Percentiles rank a stretch among this genome's conserved stretches.
These are phyloP conservation scores for Cromileptes altivelis DNA, from an alignment of 2,113 vertebrate genomes.

Conservation along the genomic window DNA sequence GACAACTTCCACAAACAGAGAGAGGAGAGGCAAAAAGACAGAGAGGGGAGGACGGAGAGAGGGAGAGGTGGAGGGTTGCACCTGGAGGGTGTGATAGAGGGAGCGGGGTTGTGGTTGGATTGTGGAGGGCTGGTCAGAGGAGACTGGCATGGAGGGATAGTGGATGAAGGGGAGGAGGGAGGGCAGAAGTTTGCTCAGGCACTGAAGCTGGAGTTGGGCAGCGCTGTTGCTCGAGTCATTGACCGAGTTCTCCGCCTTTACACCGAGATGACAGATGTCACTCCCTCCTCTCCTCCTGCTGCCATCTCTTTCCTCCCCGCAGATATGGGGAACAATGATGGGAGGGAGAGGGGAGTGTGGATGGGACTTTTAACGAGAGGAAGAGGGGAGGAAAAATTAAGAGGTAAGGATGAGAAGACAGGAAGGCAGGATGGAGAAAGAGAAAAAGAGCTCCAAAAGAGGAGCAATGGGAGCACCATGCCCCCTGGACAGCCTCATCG, in stretches of 20 bases:
- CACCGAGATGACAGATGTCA: conserved; percentile 63
- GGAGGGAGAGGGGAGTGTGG: conserved; percentile 56
- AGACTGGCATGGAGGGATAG: conserved; percentile 75
- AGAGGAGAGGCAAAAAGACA: conserved; percentile 56
- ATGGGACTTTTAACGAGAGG: conserved; percentile 61
- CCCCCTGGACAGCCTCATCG: conserved; percentile 24
- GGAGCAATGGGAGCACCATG: conserved; percentile 23
- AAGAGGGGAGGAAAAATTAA: conserved; percentile 49
- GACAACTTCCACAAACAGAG: conserved; percentile 61
- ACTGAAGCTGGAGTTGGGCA: conserved; percentile 84
- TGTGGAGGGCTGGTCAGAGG: conserved; percentile 78
- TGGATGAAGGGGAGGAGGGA: conserved; percentile 70
- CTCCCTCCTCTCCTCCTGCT: conserved; percentile 59
- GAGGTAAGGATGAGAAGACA: conserved; percentile 46
- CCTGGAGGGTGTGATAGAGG: conserved; percentile 72
- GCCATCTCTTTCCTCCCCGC: conserved; percentile 62
- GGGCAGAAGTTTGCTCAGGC: conserved; percentile 85
- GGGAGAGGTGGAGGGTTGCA: conserved; percentile 54
- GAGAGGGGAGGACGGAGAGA: conserved; percentile 49
- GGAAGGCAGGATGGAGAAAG: conserved; percentile 42
- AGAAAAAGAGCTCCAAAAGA: conserved; percentile 52
- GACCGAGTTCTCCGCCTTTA: conserved; percentile 86
- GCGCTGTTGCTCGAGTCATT: conserved; percentile 84
- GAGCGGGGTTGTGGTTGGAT: conserved; percentile 80
- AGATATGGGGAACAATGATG: conserved; percentile 15